Base-by-base conservation (phyloP, 1,140 invertebrate species). In the Schlechtendalia chinensis region DNA sequence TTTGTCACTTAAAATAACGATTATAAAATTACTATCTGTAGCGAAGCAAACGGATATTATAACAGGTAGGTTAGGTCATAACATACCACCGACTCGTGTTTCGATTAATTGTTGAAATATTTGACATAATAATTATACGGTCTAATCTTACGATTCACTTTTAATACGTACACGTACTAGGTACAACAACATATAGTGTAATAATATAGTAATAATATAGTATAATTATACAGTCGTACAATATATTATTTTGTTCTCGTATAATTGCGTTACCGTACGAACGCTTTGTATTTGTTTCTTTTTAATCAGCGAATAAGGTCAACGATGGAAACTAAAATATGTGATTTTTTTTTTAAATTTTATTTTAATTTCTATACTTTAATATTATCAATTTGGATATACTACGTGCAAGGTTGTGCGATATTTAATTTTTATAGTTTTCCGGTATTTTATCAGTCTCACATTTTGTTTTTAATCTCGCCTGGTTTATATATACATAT, bases 381-480 rank as follows among this genome's bases (percentile, higher is more conserved):
- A 50, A 12, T 50, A 6, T 72, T 72, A 72, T 72, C 69, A 72
- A 61, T 27, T 27, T 72, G 50, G 69, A 39, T 39, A 39, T 39
- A 39, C 32, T 39, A 53, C 69, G 69, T 72, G 69, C 69, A 53
- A 53, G 45, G 63, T 72, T 72, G 24, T 54, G 19, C 69, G 27
- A 72, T 53, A 53, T 53, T 53, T 72, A 53, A 54, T n/a, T 50
- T 72, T 54, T 39, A 29, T 72, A 54, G 50, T 72, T 72, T 72
- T 72, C 69, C 50, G 69, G 69, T 72, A 72, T 53, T 72, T 72
- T 27, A 72, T 72, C 69, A 11, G 69, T 53, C 45, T 72, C 69
- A 72, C 69, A 47, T 72, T 72, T 72, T 72, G 69, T 72, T 72
- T 53, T 72, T 72, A 72, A 53, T 72, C 63, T 32, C 39, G n/a